These are phyloP conservation scores for Anarsia innoxiella DNA, from an alignment of 2,888 invertebrate species.

Conservation along the genomic window DNA sequence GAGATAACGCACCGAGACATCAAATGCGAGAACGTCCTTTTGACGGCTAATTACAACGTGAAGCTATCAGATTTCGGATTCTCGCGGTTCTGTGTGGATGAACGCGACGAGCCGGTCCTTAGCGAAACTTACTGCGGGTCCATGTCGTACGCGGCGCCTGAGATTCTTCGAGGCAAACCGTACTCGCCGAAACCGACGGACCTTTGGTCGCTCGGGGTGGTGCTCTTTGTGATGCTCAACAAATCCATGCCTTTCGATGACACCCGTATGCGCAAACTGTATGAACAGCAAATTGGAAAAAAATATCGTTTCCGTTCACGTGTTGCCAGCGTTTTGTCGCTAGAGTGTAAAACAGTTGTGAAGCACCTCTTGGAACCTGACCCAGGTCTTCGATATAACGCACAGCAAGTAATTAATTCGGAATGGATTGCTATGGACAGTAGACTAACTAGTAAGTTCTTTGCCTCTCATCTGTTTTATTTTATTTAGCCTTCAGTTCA, in stretches of 20 bases:
- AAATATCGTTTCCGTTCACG: conserved; percentile 79
- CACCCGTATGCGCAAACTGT: conserved; percentile 81
- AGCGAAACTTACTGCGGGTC: conserved; percentile 92
- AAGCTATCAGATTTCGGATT: conserved; percentile 91
- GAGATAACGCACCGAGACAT: conserved; percentile 86
- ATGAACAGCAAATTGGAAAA: conserved; percentile 77
- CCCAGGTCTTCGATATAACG: conserved; percentile 69
- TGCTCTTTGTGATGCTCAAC: conserved; percentile 88
- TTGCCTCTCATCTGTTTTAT: not conserved
- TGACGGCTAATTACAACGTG: conserved; percentile 83
- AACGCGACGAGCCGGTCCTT: conserved; percentile 54
- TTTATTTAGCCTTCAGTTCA: too few species aligned
- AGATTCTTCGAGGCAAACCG: conserved; percentile 84
- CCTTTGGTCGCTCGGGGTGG: conserved; percentile 86
- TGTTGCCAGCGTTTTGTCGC: conserved; percentile 71
- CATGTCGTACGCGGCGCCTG: conserved; percentile 90
- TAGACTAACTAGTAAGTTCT: conserved; percentile 64
- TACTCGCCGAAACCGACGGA: conserved; percentile 84
- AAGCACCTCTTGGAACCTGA: conserved; percentile 82
- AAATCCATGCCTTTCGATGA: conserved; percentile 91
- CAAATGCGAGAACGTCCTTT: conserved; percentile 87
- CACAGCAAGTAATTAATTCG: conserved; percentile 73
- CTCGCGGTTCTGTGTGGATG: conserved; percentile 67
- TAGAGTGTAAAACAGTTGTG: conserved; percentile 78
- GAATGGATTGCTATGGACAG: conserved; percentile 83